Evolutionary conservation across 2,888 invertebrate genomes (phyloP).

Genomic region (Tanypteryx hageni): DNA sequence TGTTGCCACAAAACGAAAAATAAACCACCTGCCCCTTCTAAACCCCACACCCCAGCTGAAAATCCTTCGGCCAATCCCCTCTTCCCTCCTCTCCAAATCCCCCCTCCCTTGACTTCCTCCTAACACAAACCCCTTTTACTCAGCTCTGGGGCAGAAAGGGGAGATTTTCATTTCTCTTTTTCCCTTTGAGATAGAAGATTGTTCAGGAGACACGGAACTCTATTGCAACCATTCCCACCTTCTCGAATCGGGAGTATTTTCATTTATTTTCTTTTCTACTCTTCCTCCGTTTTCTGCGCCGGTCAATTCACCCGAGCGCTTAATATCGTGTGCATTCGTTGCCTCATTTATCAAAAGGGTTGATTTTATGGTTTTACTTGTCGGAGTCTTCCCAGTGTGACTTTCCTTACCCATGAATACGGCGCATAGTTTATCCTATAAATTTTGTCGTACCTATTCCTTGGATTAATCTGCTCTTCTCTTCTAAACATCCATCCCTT

Average conservation of each 20-base stretch:
- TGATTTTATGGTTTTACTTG: no score
- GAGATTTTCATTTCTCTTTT: slow-evolving; percentile 49
- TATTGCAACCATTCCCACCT: slow-evolving; percentile 18
- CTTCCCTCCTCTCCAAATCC: no score
- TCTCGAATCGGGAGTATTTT: slow-evolving; percentile 26
- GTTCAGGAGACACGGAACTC: slow-evolving; percentile 44
- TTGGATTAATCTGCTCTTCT: no score
- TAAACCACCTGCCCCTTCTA: neutral
- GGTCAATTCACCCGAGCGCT: no score
- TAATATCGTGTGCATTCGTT: no score
- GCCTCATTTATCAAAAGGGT: no score
- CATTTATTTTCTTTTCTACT: slow-evolving; percentile 32
- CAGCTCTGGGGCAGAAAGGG: slow-evolving; percentile 37
- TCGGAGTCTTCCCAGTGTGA: no score
- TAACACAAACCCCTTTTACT: slow-evolving; percentile 44
- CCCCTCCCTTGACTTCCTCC: neutral
- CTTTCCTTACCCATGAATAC: no score
- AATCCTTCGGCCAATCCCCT: neutral
- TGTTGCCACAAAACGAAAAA: neutral
- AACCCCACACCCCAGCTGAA: neutral
- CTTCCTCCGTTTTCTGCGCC: neutral
- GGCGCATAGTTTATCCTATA: no score
- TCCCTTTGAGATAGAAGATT: slow-evolving; percentile 52
- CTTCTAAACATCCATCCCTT: no score
- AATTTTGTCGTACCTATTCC: no score